Percentiles rank a stretch among this genome's conserved stretches.
Evolutionary conservation across 2,113 vertebrate species (phyloP).

Genomic region (Zosterops borbonicus): DNA sequence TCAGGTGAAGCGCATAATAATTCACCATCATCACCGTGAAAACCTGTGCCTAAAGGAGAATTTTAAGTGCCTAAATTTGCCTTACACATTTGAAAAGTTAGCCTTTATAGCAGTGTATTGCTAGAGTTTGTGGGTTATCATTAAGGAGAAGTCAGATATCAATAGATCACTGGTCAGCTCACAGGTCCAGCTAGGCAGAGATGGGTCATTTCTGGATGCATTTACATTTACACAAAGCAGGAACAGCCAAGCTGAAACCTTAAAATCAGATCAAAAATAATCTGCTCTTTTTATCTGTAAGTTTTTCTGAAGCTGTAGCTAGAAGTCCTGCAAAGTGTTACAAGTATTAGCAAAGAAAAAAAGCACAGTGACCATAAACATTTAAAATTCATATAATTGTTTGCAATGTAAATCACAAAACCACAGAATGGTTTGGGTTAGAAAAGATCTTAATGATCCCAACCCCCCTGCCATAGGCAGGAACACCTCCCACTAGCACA

Average conservation of each 20-base stretch:
- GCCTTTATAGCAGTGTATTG: not conserved
- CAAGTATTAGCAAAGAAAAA: not conserved
- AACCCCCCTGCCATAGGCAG: not conserved
- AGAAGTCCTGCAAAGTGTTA: not conserved
- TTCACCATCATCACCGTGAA: rapidly evolving
- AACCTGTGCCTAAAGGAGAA: not conserved
- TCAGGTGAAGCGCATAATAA: not conserved
- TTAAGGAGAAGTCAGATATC: not conserved
- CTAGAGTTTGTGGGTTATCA: not conserved
- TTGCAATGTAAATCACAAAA: not conserved
- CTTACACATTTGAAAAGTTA: not conserved
- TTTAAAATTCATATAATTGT: not conserved
- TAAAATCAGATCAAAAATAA: not conserved
- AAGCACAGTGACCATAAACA: not conserved
- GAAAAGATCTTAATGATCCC: not conserved
- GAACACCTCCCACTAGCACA: not conserved
- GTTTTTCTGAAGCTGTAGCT: not conserved
- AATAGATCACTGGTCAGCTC: not conserved
- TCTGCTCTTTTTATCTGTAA: not conserved
- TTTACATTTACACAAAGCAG: not conserved
- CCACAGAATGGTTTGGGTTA: not conserved
- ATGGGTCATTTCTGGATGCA: not conserved
- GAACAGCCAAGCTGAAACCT: not conserved
- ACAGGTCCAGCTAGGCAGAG: rapidly evolving
- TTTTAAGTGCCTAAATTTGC: not conserved